These are phyloP conservation scores for Xiphias gladius DNA, from an alignment of 2,113 vertebrate species.

Conservation along the genomic window DNA sequence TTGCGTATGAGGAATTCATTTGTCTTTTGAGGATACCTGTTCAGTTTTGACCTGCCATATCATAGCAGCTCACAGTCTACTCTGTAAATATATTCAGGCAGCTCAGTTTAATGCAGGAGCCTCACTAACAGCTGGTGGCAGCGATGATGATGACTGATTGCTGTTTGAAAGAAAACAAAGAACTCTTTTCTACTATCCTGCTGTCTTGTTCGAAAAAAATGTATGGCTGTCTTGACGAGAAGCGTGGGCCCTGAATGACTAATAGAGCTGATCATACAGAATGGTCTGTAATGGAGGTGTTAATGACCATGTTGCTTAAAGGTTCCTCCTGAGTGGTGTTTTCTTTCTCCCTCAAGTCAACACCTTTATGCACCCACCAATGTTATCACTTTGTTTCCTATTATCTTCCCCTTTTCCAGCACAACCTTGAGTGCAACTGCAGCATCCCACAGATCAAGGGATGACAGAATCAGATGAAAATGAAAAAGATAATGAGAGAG, in stretches of 20 bases:
- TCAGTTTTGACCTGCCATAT: conserved; percentile 49
- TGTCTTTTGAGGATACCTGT: conserved; percentile 29
- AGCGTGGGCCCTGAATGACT: conserved; percentile 73
- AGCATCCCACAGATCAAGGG: conserved; percentile 75
- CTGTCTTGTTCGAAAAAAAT: conserved; percentile 55
- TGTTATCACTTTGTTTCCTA: conserved; percentile 75
- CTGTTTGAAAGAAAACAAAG: conserved; percentile 68
- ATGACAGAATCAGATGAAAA: conserved; percentile 76
- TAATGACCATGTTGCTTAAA: conserved; percentile 81
- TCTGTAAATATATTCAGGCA: conserved; percentile 49
- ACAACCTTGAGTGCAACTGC: conserved; percentile 55
- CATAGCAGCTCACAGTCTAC: conserved; percentile 37
- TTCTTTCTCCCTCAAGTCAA: conserved; percentile 75
- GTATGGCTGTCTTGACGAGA: conserved; percentile 57
- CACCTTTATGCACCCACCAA: conserved; percentile 71
- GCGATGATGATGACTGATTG: conserved; percentile 69
- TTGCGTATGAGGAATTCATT: conserved; percentile 18
- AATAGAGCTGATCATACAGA: conserved; percentile 70
- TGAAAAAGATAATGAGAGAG: conserved; percentile 74
- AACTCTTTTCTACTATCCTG: conserved; percentile 57
- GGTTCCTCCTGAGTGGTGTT: conserved; percentile 76
- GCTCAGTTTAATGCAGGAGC: conserved; percentile 57
- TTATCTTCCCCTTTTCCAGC: conserved; percentile 68
- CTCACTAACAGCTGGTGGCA: conserved; percentile 47
- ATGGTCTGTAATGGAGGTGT: conserved; percentile 78